A percentile compares a stretch with the other conserved stretches of the same genome.
Evolutionary conservation across 1,140 invertebrate species (phyloP).

Genomic region (Procambarus clarkii): DNA sequence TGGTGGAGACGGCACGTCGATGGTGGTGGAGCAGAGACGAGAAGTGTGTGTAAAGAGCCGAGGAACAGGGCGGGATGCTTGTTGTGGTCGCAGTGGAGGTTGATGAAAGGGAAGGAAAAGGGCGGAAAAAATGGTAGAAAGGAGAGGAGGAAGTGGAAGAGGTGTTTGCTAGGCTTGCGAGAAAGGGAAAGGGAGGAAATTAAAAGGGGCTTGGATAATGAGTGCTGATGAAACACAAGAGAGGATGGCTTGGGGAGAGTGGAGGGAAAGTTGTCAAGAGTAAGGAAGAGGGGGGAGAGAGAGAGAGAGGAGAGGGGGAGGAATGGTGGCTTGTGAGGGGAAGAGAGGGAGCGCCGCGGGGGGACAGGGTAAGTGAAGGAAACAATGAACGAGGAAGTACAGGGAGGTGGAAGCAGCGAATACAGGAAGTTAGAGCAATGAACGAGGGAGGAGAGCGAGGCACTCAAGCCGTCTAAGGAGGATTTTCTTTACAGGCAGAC

Average conservation of each 20-base stretch:
- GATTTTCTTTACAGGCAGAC: too few species aligned
- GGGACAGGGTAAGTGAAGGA: not conserved
- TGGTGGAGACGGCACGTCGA: too few species aligned
- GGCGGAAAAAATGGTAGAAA: too few species aligned
- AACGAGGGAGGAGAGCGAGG: not conserved
- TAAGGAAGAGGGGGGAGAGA: too few species aligned
- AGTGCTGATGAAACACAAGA: too few species aligned
- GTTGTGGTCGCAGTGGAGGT: not conserved
- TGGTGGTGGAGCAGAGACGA: too few species aligned
- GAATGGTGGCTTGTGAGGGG: not conserved
- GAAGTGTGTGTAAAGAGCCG: not conserved
- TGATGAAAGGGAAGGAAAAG: conserved; percentile 8
- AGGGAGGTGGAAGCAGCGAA: not conserved
- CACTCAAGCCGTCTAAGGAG: too few species aligned
- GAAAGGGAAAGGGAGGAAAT: too few species aligned
- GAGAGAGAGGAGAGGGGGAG: not conserved
- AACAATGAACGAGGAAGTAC: not conserved
- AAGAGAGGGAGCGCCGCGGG: not conserved
- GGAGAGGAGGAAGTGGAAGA: not conserved
- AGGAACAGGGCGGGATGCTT: not conserved
- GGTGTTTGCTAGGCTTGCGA: not conserved
- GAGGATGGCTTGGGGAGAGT: too few species aligned
- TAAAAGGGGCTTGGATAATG: not conserved
- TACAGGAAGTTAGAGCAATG: not conserved
- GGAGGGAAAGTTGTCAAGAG: too few species aligned